phyloP scores from a whole-genome alignment of 1,140 invertebrate genomes.

The Doryteuthis pealeii region DNA sequence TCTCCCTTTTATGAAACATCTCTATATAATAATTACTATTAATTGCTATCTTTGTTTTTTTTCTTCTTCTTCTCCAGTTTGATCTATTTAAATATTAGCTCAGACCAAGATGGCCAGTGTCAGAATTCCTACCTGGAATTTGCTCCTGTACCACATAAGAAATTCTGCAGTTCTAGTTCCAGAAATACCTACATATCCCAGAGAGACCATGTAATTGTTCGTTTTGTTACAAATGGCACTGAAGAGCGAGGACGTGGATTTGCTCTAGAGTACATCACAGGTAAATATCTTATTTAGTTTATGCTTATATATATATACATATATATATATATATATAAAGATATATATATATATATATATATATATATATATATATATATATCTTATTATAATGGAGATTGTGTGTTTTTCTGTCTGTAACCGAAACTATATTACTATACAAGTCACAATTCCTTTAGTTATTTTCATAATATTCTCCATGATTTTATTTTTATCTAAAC shows the following conservation, averaged over 20 bases:
- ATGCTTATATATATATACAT: too few species aligned
- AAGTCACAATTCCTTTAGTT: too few species aligned
- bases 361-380: background rate
- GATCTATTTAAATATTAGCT: background rate
- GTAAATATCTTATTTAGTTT: constrained; percentile 25
- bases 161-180: background rate
- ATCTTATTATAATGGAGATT: too few species aligned
- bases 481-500: too few species aligned
- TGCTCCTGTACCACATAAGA: background rate
- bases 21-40: too few species aligned
- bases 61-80: background rate
- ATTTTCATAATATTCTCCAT: too few species aligned
- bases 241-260: constrained; percentile 18
- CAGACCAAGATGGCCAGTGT: background rate
- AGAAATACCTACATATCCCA: background rate
- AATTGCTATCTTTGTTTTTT: too few species aligned
- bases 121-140: background rate
- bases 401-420: too few species aligned
- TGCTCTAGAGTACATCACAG: constrained; percentile 25
- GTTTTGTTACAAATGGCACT: background rate
- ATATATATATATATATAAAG: too few species aligned
- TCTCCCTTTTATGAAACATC: too few species aligned
- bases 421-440: too few species aligned
- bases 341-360: background rate
- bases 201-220: background rate